Evolutionary conservation across 2,113 vertebrate genomes (phyloP).

Genomic region (Prionailurus bengalensis): DNA sequence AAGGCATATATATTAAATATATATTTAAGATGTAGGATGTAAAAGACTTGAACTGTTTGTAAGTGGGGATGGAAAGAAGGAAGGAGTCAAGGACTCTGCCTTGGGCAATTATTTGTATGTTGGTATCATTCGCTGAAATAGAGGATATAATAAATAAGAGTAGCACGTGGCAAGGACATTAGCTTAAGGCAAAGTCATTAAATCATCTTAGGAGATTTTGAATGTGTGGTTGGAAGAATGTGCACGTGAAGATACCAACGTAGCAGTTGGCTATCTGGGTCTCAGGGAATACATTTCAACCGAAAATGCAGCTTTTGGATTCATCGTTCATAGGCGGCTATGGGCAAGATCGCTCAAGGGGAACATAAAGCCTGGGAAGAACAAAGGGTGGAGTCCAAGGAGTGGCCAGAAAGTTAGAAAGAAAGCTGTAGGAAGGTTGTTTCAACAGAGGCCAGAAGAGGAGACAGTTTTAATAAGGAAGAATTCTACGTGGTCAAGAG

Average conservation of each 20-base stretch:
- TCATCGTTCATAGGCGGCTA: background rate
- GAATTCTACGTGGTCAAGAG: background rate
- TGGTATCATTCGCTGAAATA: background rate
- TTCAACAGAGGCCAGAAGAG: background rate
- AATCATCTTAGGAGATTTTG: background rate
- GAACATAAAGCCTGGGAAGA: background rate
- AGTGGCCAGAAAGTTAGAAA: background rate
- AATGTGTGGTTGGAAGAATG: background rate
- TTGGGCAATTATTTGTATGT: background rate
- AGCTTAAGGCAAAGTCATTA: background rate
- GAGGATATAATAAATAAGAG: background rate
- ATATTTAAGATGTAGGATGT: background rate
- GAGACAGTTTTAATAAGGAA: background rate
- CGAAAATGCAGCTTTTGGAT: background rate
- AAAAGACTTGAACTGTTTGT: background rate
- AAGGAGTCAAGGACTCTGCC: background rate
- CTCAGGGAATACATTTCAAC: background rate
- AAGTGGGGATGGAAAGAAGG: background rate
- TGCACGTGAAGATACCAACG: background rate
- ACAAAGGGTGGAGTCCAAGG: background rate
- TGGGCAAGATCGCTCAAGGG: background rate
- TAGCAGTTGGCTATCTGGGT: background rate
- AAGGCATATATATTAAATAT: background rate
- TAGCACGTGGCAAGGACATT: background rate
- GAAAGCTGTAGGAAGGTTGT: background rate